Conservation (phyloP, 1,140 invertebrate genomes). For the Drosophila hydei region DNA sequence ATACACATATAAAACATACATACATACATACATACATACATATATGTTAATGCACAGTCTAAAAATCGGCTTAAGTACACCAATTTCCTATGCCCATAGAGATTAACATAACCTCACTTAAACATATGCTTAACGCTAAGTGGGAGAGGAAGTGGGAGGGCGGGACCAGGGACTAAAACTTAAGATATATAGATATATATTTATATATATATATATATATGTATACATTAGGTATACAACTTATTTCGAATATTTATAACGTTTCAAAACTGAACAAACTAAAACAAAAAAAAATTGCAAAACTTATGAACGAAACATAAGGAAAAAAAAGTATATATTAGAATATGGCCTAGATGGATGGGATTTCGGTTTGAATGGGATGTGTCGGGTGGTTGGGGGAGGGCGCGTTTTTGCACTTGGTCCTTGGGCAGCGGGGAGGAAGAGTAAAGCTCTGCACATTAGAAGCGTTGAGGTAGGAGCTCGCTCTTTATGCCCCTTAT, state of each 20-base stretch:
- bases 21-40: conserved; percentile 3
- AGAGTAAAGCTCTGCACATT: too few species aligned
- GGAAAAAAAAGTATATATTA: not conserved
- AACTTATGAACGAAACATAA: too few species aligned
- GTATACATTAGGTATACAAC: not conserved
- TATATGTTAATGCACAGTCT: conserved; percentile 19
- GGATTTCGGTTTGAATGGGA: not conserved
- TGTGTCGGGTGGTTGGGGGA: not conserved
- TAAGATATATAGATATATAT: too few species aligned
- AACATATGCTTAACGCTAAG: conserved; percentile 50
- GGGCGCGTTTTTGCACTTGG: conserved; percentile 3
- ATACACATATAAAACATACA: conserved; percentile 6
- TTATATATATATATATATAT: too few species aligned
- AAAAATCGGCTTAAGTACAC: conserved; percentile 31
- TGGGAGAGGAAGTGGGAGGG: not conserved
- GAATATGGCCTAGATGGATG: conserved; percentile 1
- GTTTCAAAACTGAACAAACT: conserved; percentile 1
- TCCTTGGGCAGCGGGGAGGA: not conserved
- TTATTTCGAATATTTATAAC: not conserved
- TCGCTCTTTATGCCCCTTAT: conserved; percentile 72
- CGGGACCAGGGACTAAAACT: not conserved
- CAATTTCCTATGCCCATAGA: conserved; percentile 29
- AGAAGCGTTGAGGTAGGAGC: conserved; percentile 69
- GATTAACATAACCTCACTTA: conserved; percentile 74
- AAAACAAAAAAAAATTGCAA: conserved; percentile 14